Conservation (phyloP, 2,888 invertebrate genomes). For the Galerucella nymphaeae region DNA sequence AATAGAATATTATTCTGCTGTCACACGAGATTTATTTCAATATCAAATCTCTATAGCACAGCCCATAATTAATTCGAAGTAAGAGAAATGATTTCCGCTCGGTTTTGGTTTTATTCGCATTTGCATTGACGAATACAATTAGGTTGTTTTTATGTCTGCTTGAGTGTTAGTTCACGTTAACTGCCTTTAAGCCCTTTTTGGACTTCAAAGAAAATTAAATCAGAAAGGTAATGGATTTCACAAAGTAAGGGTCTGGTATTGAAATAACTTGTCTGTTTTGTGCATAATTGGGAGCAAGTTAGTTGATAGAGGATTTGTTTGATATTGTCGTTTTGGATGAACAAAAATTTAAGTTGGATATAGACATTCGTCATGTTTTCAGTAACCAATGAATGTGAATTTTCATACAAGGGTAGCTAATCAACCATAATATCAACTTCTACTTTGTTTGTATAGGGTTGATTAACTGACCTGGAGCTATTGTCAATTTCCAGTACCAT, state of each 20-base stretch:
- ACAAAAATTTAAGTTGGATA: constrained; percentile 10
- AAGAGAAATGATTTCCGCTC: constrained; percentile 30
- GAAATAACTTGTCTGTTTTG: constrained; percentile 30
- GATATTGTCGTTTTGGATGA: constrained; percentile 27
- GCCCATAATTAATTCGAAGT: constrained; percentile 42
- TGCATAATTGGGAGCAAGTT: constrained; percentile 26
- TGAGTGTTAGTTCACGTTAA: constrained; percentile 47
- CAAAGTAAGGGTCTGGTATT: constrained; percentile 42
- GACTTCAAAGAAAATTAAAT: constrained; percentile 47
- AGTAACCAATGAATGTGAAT: neutral
- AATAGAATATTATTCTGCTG: constrained; percentile 15
- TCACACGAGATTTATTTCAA: constrained; percentile 30
- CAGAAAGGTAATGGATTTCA: constrained; percentile 44
- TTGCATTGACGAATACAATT: constrained; percentile 50
- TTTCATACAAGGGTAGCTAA: neutral
- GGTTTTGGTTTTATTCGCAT: constrained; percentile 46
- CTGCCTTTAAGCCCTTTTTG: constrained; percentile 41
- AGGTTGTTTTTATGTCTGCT: constrained; percentile 46
- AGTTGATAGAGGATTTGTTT: constrained; percentile 33
- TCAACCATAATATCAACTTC: constrained; percentile 11
- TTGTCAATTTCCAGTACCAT: neutral
- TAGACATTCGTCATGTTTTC: constrained; percentile 15
- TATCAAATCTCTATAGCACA: constrained; percentile 16
- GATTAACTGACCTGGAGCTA: neutral
- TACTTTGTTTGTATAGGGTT: neutral